A percentile compares a stretch with the other conserved stretches of the same genome.
Conservation (phyloP, 2,888 invertebrate species). For the Plagiodera versicolora region DNA sequence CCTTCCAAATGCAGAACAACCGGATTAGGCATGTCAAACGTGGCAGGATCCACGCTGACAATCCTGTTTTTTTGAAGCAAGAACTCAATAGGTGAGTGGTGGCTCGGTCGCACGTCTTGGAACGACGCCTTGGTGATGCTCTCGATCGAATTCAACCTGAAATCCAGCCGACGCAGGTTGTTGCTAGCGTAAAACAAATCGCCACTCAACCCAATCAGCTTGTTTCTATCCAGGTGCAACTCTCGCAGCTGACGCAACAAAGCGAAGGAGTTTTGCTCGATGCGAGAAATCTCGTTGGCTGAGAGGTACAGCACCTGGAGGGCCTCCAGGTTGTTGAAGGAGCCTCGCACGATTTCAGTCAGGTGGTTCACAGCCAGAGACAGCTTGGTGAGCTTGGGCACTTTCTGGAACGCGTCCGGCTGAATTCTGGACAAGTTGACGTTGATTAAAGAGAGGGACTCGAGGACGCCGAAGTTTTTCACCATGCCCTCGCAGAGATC, state of each 20-base stretch:
- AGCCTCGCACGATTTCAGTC: slow-evolving; percentile 31
- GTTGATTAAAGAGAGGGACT: slow-evolving; percentile 36
- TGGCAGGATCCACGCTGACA: slow-evolving; percentile 25
- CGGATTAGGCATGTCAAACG: slow-evolving; percentile 31
- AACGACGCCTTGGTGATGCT: slow-evolving; percentile 28
- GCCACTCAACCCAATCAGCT: slow-evolving; percentile 33
- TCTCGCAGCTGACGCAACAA: slow-evolving; percentile 34
- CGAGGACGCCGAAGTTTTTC: slow-evolving; percentile 37
- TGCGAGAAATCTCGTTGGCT: slow-evolving; percentile 35
- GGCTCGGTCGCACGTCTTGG: slow-evolving; percentile 27
- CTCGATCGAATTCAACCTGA: slow-evolving; percentile 37
- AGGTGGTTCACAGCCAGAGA: slow-evolving; percentile 42
- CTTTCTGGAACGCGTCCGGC: slow-evolving; percentile 38
- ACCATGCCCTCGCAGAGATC: slow-evolving; percentile 43
- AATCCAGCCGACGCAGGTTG: slow-evolving; percentile 33
- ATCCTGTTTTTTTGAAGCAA: slow-evolving; percentile 35
- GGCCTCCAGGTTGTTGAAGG: slow-evolving; percentile 35
- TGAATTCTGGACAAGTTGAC: slow-evolving; percentile 39
- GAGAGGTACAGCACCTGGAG: slow-evolving; percentile 39
- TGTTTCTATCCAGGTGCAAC: slow-evolving; percentile 41
- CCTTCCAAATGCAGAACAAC: slow-evolving; percentile 37
- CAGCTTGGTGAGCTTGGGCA: slow-evolving; percentile 35
- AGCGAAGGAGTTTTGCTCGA: slow-evolving; percentile 38
- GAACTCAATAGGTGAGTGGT: slow-evolving; percentile 26
- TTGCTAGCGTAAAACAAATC: slow-evolving; percentile 34